phyloP scores from a whole-genome alignment of 2,797 vertebrate species.

The Epinephelus coioides region DNA sequence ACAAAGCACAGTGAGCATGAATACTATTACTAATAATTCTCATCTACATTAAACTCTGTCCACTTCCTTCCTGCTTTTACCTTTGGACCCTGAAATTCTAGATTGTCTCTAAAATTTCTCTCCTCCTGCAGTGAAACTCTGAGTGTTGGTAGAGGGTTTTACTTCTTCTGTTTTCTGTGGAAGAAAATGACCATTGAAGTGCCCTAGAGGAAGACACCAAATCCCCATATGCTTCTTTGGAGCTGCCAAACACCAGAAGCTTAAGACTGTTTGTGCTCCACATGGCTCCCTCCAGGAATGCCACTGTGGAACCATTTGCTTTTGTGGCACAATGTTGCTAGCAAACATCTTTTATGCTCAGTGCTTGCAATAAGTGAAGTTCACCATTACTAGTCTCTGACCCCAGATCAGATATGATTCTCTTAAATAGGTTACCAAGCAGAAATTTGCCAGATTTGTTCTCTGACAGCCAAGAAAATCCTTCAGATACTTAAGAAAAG shows the following conservation, averaged over 20 bases:
- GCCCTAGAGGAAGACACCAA: conserved; percentile 2
- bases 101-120: neutral
- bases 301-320: conserved; percentile 1
- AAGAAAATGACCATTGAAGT: neutral
- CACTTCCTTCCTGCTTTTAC: conserved; percentile 14
- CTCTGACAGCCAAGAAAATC: conserved; percentile 35
- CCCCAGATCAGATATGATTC: conserved; percentile 4
- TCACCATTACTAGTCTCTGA: neutral
- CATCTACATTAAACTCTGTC: conserved; percentile 3
- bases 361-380: neutral
- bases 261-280: neutral
- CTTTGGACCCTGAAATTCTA: conserved; percentile 2
- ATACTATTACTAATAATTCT: neutral
- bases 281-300: neutral
- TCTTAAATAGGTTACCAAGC: neutral
- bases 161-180: neutral
- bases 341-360: neutral
- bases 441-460: conserved; percentile 33
- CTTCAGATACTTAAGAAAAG: conserved; percentile 34
- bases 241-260: conserved; percentile 2
- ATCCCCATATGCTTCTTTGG: neutral
- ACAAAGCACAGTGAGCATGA: neutral
- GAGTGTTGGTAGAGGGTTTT: neutral
- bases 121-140: neutral
- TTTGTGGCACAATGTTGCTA: neutral